These are phyloP conservation scores for Leptopilina boulardi DNA, from an alignment of 1,140 invertebrate species.

Conservation along the genomic window DNA sequence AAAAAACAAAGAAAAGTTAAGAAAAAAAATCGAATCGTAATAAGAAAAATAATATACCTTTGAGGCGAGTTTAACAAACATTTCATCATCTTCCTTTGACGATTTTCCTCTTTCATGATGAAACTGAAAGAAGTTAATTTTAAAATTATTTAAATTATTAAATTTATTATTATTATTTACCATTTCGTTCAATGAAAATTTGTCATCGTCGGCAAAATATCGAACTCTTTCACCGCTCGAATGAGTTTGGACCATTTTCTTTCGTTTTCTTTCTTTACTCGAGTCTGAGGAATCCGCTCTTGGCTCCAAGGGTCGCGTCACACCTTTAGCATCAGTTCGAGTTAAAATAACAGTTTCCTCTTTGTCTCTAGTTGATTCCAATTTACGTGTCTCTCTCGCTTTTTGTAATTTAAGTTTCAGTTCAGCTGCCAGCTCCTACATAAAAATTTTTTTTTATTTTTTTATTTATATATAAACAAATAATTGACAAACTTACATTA, in stretches of 20 bases:
- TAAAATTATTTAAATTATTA: too few species aligned
- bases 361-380: conserved; percentile 62
- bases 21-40: too few species aligned
- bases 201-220: conserved; percentile 95
- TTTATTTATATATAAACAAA: too few species aligned
- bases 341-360: conserved; percentile 84
- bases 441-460: neutral
- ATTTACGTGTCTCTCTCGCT: conserved; percentile 79
- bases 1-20: conserved; percentile 38
- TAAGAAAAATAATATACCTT: conserved; percentile 73
- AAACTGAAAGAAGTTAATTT: conserved; percentile 86
- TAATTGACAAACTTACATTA: conserved; percentile 73
- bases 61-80: conserved; percentile 86
- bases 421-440: conserved; percentile 79
- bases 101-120: conserved; percentile 91
- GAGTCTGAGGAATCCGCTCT: conserved; percentile 62
- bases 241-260: conserved; percentile 85
- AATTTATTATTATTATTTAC: conserved; percentile 74
- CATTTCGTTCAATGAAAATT: conserved; percentile 90
- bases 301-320: conserved; percentile 75
- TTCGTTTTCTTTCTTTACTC: conserved; percentile 69
- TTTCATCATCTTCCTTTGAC: conserved; percentile 87
- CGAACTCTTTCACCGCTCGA: conserved; percentile 82
- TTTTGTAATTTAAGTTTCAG: conserved; percentile 86
- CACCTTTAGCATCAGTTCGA: conserved; percentile 82